phyloP scores from a whole-genome alignment of 1,140 invertebrate genomes.

The Harlomillsia oculata region DNA sequence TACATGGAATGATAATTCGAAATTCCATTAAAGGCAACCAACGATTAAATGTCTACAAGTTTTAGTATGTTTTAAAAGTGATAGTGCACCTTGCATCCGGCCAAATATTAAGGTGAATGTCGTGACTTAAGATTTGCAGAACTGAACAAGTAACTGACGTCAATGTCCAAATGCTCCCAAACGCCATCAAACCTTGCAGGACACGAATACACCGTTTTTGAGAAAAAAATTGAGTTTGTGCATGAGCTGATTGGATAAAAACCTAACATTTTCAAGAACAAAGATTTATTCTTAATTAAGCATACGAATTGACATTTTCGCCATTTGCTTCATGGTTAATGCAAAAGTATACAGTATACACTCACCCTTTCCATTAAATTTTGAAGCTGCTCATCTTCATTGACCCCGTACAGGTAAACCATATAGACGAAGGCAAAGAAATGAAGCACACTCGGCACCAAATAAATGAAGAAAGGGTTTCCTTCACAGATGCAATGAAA shows the following conservation, averaged over 20 bases:
- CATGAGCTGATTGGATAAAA: constrained; percentile 30
- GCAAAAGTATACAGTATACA: not conserved
- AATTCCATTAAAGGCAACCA: too few species aligned
- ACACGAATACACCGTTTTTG: constrained; percentile 56
- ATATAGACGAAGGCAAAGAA: constrained; percentile 65
- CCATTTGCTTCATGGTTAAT: not conserved
- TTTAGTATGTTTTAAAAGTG: too few species aligned
- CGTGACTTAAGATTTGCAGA: constrained; percentile 54
- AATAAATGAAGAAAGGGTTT: constrained; percentile 61
- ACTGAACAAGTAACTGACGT: constrained; percentile 52
- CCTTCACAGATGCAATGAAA: constrained; percentile 49
- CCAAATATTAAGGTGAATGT: constrained; percentile 47
- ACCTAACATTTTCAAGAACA: too few species aligned
- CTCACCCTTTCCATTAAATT: constrained; percentile 77
- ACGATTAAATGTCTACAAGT: too few species aligned
- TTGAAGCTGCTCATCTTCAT: constrained; percentile 76
- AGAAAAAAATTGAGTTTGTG: constrained; percentile 17
- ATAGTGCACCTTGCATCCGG: too few species aligned
- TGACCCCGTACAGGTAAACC: constrained; percentile 64
- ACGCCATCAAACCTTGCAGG: constrained; percentile 59
- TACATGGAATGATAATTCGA: too few species aligned
- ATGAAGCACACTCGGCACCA: constrained; percentile 67
- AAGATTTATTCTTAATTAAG: too few species aligned
- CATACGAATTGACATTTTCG: constrained; percentile 41
- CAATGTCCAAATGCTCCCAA: constrained; percentile 56